Base-by-base conservation (phyloP, 1,140 invertebrate genomes). In the Drosophila varians region DNA sequence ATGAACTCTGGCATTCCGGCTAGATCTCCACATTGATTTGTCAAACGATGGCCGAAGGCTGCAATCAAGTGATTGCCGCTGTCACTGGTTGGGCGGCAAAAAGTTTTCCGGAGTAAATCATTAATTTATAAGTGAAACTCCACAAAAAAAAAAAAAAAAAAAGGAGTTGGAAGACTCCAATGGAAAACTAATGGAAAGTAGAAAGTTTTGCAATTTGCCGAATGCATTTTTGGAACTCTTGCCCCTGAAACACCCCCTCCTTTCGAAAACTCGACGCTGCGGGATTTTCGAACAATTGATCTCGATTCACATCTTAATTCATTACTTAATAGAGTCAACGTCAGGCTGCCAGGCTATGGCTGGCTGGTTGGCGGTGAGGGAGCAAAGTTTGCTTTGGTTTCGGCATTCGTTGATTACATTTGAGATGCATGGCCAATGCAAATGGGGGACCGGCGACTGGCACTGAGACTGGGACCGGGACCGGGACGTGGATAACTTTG, bases 271-370 rank as follows among this genome's bases (percentile, higher is more conserved):
- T 58, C 57, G 36, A 28, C 55, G 60, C 70, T 58, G 57, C 34
- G 66, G 53, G 76, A 53, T 80, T 84, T 80, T 65, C 73, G 51
- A 86, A 86, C 80, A 84, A 84, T 84, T 84, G 80, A 86, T 86
- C 80, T 68, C 80, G 56, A 76, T 80, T 79, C 76, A 73, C 70
- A 57, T 79, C 76, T 79, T 80, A 87, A 87, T 86, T 84, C 80
- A 86, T 79, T 86, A 78, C 65, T 58, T 86, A 84, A 84, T 84
- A 86, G 76, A 87, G 66, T 73, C 61, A 53, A 57, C 51, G 25
- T 42, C 34, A 47, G 68, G 19, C 48, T 12, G 19, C n/a, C 51
- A 34, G 45, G 21, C 16, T 25, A n/a, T 12, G 36, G 42, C 21
- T 23, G 11, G n/a, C 25, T 61, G 56, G 28, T 68, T 54, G 54